phyloP scores from a whole-genome alignment of 2,797 vertebrate genomes.

The Acrocephalus scirpaceus region DNA sequence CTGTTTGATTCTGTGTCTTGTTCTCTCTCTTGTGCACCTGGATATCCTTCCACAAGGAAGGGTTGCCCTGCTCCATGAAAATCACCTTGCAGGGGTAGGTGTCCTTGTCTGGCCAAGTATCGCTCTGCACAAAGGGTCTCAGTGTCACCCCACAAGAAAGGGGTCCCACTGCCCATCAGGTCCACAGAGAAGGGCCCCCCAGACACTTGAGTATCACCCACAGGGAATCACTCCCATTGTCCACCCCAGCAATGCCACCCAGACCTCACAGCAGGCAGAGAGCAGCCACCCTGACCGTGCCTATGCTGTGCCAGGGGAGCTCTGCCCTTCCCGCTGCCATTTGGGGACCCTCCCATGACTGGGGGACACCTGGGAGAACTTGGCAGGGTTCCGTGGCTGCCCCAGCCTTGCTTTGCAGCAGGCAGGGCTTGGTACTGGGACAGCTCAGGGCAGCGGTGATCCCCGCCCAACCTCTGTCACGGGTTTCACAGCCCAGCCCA shows the following conservation, averaged over 20 bases:
- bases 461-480: fast-evolving
- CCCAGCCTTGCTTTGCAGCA: background rate
- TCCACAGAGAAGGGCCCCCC: fast-evolving
- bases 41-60: background rate
- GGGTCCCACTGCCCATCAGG: background rate
- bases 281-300: background rate
- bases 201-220: background rate
- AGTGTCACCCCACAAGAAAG: background rate
- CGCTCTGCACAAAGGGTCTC: too few species aligned
- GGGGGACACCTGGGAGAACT: background rate
- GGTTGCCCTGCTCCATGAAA: background rate
- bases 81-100: background rate
- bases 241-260: background rate
- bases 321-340: background rate
- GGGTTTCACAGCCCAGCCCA: background rate
- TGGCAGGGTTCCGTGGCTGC: background rate
- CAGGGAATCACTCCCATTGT: background rate
- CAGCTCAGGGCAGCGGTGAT: background rate
- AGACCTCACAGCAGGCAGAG: background rate
- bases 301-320: background rate
- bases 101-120: background rate
- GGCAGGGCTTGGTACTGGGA: background rate
- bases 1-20: background rate
- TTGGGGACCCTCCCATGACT: fast-evolving
- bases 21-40: background rate